These are phyloP conservation scores for Ptychadena robeensis DNA, from an alignment of 2,797 vertebrate genomes.

Conservation along the genomic window DNA sequence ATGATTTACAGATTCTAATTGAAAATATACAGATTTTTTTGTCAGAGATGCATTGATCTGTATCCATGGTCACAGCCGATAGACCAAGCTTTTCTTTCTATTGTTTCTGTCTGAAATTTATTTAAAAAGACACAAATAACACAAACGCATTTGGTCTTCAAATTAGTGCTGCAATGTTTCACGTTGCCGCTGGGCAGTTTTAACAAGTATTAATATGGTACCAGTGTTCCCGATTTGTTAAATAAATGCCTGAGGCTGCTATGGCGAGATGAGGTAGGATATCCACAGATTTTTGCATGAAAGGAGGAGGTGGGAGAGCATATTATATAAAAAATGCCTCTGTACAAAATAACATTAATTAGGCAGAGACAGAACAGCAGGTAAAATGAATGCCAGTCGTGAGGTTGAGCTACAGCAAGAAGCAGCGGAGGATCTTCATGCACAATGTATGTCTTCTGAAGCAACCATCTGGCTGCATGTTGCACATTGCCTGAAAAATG, in stretches of 20 bases:
- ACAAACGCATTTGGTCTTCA: constrained; percentile 7
- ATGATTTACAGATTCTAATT: neutral
- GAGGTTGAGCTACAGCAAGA: neutral
- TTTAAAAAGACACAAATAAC: constrained; percentile 19
- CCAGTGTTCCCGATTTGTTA: constrained; percentile 44
- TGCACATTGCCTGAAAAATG: constrained; percentile 15
- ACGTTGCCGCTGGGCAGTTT: constrained; percentile 18
- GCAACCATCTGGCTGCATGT: constrained; percentile 34
- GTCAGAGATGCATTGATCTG: neutral
- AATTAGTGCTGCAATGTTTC: constrained; percentile 21
- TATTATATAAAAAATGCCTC: neutral
- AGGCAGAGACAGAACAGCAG: neutral
- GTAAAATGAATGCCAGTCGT: neutral
- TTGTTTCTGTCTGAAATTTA: neutral
- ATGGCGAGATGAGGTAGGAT: constrained; percentile 4
- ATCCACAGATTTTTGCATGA: constrained; percentile 5
- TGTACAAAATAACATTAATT: neutral
- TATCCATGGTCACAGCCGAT: neutral
- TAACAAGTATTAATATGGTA: constrained; percentile 43
- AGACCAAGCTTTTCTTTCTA: neutral
- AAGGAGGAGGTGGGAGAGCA: neutral
- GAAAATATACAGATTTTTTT: neutral
- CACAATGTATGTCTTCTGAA: constrained; percentile 24
- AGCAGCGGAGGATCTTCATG: neutral
- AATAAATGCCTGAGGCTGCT: constrained; percentile 18